Evolutionary conservation across 2,797 vertebrate genomes (phyloP), one percentile per base, ranked within the genome.

Genomic region (Numenius phaeopus): DNA sequence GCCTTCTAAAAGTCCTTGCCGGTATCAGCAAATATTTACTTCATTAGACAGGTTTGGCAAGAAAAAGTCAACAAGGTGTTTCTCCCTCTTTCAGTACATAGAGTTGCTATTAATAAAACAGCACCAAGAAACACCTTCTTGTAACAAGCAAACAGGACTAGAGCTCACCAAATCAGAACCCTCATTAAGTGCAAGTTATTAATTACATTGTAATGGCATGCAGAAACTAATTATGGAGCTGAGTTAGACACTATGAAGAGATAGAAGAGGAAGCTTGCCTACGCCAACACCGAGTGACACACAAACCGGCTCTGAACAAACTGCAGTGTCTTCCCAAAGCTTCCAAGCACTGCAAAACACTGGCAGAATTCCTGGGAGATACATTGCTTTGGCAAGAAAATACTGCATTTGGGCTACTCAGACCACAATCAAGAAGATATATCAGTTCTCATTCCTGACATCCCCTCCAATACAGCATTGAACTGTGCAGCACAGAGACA

Each of bases 21-120:
- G 1, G 4, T 78, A 87, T 71, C 94, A 76, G 40, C 50, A 80
- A 94, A 92, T 47, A 40, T 89, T 54, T 32, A 83, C 79, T 78
- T 85, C 62, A 78, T 86, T 69, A 85, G 72, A 89, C 32, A 93
- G 39, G 77, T 86, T 86, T 67, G 21, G 61, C 64, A 94, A 92
- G 76, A 80, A 87, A 69, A 90, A 55, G 69, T 82, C 62, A 94
- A 50, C 39, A 73, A 83, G 62, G 87, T 44, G 42, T 59, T 90
- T 90, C 81, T 84, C 55, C 47, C 47, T 72, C 44, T 69, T 78
- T 61, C 34, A 59, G 58, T 62, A 64, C 0, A 0, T 5, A 61
- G 42, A 72, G 47, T 3, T 79, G 22, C 69, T 95, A 83, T 70
- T 40, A 83, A 58, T 75, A 88, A 72, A 88, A 66, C 8, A 92